A percentile compares a stretch with the other conserved stretches of the same genome.
Evolutionary conservation across 2,888 invertebrate genomes (phyloP).

Genomic region (Leistus spinibarbis): DNA sequence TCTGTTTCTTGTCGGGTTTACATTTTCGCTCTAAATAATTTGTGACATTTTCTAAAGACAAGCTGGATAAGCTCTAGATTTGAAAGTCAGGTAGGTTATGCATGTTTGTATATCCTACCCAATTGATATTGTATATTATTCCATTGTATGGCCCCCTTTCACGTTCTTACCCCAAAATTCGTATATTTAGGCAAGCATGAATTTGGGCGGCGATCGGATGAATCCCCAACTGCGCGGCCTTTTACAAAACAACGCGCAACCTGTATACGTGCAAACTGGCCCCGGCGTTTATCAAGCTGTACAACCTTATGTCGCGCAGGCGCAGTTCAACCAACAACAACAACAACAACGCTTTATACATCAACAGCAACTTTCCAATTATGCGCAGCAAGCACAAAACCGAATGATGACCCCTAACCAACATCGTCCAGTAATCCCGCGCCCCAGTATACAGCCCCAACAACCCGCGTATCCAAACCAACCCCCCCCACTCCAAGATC

Average conservation of each 20-base stretch:
- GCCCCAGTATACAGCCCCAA: conserved; percentile 41
- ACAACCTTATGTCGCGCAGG: conserved; percentile 50
- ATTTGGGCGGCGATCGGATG: conserved; percentile 55
- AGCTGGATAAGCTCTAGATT: too few species aligned
- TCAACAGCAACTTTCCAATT: conserved; percentile 30
- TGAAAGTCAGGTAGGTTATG: too few species aligned
- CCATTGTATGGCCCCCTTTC: too few species aligned
- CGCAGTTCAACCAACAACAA: conserved; percentile 56
- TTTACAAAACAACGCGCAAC: conserved; percentile 50
- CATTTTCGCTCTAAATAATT: too few species aligned
- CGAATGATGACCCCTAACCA: conserved; percentile 2
- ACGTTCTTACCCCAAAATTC: too few species aligned
- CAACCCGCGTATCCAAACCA: conserved; percentile 42
- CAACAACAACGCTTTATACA: conserved; percentile 43
- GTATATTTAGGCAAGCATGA: conserved; percentile 9
- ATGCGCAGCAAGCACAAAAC: conserved; percentile 44
- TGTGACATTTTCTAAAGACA: too few species aligned
- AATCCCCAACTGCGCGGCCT: conserved; percentile 52
- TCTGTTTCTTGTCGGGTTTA: neutral
- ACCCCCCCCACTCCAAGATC: conserved; percentile 43
- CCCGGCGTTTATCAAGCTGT: conserved; percentile 57
- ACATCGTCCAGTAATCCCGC: conserved; percentile 2
- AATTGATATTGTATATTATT: too few species aligned
- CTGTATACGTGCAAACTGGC: conserved; percentile 57
- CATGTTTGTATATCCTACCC: too few species aligned